Conservation (phyloP, 2,113 vertebrate species). For the Menidia beryllina region DNA sequence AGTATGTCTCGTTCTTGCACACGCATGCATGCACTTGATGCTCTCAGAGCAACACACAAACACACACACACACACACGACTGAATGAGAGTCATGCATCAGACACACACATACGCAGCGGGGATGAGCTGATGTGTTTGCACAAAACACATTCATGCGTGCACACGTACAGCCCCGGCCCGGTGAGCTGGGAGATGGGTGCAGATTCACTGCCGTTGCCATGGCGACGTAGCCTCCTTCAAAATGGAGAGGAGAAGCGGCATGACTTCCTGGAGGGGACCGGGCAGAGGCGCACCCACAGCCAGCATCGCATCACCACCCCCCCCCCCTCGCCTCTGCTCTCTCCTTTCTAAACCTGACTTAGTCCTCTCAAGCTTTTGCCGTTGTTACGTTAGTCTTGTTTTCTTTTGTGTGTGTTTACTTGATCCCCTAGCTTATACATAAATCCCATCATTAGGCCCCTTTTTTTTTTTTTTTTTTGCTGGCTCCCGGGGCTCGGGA, state of each 20-base stretch:
- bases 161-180: conserved; percentile 48
- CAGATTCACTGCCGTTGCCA: conserved; percentile 78
- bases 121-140: conserved; percentile 34
- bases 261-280: conserved; percentile 78
- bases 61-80: conserved; percentile 24
- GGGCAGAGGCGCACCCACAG: conserved; percentile 51
- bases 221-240: conserved; percentile 76
- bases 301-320: conserved; percentile 35
- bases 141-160: conserved; percentile 53
- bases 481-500: neutral
- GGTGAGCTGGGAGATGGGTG: conserved; percentile 50
- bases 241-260: conserved; percentile 70
- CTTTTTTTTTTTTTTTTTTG: too few species aligned
- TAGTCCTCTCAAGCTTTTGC: neutral
- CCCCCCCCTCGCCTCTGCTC: conserved; percentile 10
- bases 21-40: conserved; percentile 63
- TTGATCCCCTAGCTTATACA: conserved; percentile 14
- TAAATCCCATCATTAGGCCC: conserved; percentile 33
- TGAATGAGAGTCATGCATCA: conserved; percentile 50
- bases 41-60: conserved; percentile 27
- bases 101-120: conserved; percentile 34
- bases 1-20: conserved; percentile 31
- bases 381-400: conserved; percentile 14
- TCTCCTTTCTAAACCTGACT: neutral
- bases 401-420: conserved; percentile 28